Evolutionary conservation across 2,113 vertebrate species (phyloP), one percentile per base, ranked within the genome.

Genomic region (Grammomys surdaster): DNA sequence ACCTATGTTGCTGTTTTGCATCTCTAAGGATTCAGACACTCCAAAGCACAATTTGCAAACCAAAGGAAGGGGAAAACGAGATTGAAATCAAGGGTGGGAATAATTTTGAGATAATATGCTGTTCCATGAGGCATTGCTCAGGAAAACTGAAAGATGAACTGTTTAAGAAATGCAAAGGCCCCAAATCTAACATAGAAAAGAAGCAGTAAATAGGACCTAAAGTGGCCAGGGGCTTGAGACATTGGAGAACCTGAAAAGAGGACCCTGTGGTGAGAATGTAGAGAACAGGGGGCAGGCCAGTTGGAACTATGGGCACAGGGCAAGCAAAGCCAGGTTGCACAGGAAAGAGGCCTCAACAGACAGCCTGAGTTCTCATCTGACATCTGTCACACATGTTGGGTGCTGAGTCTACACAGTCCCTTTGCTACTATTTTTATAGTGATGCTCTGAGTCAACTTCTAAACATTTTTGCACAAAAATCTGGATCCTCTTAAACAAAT

Each of bases 381-480:
- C 90, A 96, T 89, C 93, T 96, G 94, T 51, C 22, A 43, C 31
- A 20, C 69, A 94, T 43, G 96, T 93, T 40, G 48, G 33, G 40
- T 40, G 24, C 43, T 91, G 46, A 54, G 31, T 46, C 13, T 84
- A 58, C 36, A 73, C n/a, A 5, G 75, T 43, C 16, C 2, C 60
- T 86, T 93, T 75, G 24, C 7, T 28, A 56, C 89, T 93, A 51
- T 67, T 87, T 73, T 88, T 81, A 54, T 46, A 81, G 46, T 85
- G 36, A 77, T 86, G 33, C 63, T 28, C 1, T 36, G 33, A 77
- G 28, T 63, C 63, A 72, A 54, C 43, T 77, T 89, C 93, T 94
- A n/a, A 95, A 93, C 51, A 5, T 69, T 58, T 89, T 70, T 24
- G 31, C 43, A 48, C 20, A 69, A 70, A 80, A 78, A 48, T 94